phyloP scores from a whole-genome alignment of 2,797 vertebrate genomes.

The Rhynchonycteris naso region DNA sequence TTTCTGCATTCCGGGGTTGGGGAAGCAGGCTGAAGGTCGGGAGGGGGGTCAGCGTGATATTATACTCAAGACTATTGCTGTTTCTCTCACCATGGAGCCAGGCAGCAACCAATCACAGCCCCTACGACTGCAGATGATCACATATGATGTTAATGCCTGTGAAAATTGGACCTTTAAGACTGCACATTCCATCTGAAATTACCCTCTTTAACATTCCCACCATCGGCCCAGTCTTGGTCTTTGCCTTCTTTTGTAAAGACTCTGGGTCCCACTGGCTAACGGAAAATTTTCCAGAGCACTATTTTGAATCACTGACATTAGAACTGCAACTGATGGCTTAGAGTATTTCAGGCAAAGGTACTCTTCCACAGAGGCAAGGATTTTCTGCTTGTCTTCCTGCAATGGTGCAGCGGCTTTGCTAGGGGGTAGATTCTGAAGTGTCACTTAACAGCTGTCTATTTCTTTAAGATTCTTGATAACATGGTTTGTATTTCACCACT shows the following conservation, averaged over 20 bases:
- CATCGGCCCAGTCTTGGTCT: not conserved
- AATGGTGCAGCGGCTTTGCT: constrained; percentile 78
- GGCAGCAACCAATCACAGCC: not conserved
- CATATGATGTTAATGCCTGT: not conserved
- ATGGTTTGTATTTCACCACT: constrained; percentile 82
- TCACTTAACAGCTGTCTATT: constrained; percentile 84
- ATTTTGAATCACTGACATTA: constrained; percentile 36
- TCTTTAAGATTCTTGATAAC: constrained; percentile 84
- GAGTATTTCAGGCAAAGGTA: constrained; percentile 64
- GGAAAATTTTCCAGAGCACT: not conserved
- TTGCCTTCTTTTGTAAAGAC: not conserved
- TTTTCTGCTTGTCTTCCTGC: constrained; percentile 84
- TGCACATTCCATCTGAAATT: constrained; percentile 7
- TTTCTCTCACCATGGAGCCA: not conserved
- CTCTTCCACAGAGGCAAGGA: constrained; percentile 76
- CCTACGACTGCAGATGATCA: not conserved
- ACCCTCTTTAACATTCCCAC: not conserved
- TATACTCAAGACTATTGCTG: not conserved
- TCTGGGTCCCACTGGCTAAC: not conserved
- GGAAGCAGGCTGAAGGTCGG: not conserved
- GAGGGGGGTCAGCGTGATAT: not conserved
- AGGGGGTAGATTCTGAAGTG: constrained; percentile 84
- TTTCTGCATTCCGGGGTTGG: not conserved
- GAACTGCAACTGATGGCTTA: not conserved
- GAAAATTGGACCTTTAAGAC: constrained; percentile 14